A percentile compares a stretch with the other conserved stretches of the same genome.
Evolutionary conservation across 2,113 vertebrate species (phyloP).

Genomic region (Butorides virescens): DNA sequence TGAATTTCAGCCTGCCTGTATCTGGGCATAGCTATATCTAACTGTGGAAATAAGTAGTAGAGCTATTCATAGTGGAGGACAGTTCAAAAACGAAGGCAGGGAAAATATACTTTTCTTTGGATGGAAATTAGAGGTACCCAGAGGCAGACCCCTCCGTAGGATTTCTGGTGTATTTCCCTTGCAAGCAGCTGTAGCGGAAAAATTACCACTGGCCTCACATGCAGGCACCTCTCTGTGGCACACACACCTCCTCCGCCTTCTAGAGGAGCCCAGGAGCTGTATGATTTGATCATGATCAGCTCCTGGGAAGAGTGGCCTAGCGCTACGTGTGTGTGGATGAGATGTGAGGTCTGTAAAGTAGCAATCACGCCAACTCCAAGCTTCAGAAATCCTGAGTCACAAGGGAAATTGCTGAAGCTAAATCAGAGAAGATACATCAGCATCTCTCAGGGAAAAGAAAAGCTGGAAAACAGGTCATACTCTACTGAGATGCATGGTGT

Average conservation of each 20-base stretch:
- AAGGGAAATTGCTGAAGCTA: background rate
- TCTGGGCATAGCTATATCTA: background rate
- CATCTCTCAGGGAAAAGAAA: background rate
- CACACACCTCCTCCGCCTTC: background rate
- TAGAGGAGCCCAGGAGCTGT: background rate
- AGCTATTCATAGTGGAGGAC: background rate
- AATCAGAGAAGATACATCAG: background rate
- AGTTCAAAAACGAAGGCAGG: background rate
- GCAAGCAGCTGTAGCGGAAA: background rate
- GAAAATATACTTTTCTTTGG: background rate
- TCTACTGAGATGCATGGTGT: background rate
- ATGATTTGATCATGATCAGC: background rate
- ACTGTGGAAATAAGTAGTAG: background rate
- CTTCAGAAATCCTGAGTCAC: background rate
- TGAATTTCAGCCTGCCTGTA: background rate
- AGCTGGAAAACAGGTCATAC: background rate
- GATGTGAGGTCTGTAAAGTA: background rate
- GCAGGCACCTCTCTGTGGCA: background rate
- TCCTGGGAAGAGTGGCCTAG: background rate
- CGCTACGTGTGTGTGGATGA: accelerated
- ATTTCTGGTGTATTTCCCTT: background rate
- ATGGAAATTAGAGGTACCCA: background rate
- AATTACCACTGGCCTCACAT: background rate
- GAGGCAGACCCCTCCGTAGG: background rate
- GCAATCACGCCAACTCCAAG: background rate